Evolutionary conservation across 2,113 vertebrate genomes (phyloP), one percentile per base, ranked within the genome.

Genomic region (Ploceus nigricollis): DNA sequence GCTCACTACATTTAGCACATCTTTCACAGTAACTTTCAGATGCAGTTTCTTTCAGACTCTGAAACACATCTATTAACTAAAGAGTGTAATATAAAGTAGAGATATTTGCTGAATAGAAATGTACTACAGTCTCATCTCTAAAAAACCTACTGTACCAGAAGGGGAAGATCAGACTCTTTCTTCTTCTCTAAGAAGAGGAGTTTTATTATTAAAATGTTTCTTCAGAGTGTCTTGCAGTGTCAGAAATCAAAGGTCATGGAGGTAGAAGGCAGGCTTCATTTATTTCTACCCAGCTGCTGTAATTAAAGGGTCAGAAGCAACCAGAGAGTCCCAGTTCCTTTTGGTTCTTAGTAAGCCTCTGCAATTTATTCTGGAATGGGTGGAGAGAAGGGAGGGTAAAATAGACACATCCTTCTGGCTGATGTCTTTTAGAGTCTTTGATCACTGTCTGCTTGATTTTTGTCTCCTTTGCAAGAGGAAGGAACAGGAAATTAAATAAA

Each of bases 231-330:
- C 60, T 94, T 94, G 75, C 33, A 22, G 30, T 81, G 71, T 73
- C 73, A 94, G 79, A 95, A 96, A 94, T 77, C 78, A 65, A 90
- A 89, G 91, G 64, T 88, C 83, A 77, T 83, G 89, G 95, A 96
- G 60, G 81, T 90, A 96, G 92, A 94, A 96, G 89, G 42, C 75
- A 79, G 56, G 18, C 31, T 91, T 95, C 93, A 72, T 97, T 97
- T 97, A 84, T 94, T 96, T 94, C 83, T 94, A 72, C 50, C 40
- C 75, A 92, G 91, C 61, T 94, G 93, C 87, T 97, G 89, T 97
- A 97, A 98, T 97, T 97, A 96, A 96, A 90, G 95, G 84, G 90
- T 94, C 89, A 96, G 87, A 88, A 82, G 37, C 35, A 94, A 58
- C 82, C 15, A 33, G 69, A 87, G 93, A 77, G 44, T 65, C 35